Evolutionary conservation across 1,140 invertebrate genomes (phyloP), one percentile per base, ranked within the genome.

Genomic region (Eueides isabella): DNA sequence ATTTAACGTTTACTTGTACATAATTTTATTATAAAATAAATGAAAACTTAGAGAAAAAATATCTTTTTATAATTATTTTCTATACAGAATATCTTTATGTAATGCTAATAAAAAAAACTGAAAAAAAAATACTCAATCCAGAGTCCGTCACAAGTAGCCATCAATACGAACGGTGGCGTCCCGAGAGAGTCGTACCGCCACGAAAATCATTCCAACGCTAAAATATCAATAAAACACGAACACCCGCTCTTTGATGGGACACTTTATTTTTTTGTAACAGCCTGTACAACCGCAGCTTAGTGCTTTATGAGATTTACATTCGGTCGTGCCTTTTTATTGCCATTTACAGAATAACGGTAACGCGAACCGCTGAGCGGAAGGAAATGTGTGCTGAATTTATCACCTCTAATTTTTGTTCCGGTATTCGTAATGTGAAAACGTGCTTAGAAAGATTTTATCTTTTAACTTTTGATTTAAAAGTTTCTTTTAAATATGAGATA

Each of bases 181-280:
- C 83, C 89, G 71, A 26, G 90, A 88, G 90, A 82, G 81, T 81
- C 86, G 82, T 91, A 87, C 81, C 81, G 83, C 85, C 82, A 84
- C 88, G 80, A 86, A 92, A 92, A 92, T 92, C 89, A 92, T 92
- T 91, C 89, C 85, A 70, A 75, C 80, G 85, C 86, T 90, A 90
- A 92, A 92, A 91, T 92, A 92, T 92, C 91, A 92, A 92, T 92
- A 92, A 92, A 91, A 92, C 83, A 91, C 88, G 87, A 89, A 85
- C 82, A 78, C 78, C 78, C 80, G 86, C 82, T 83, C 83, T 87
- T 89, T 86, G 84, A 90, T 89, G 89, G 87, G 89, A 92, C 91
- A 92, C 82, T 91, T 91, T 88, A 86, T 86, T 86, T 89, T 86
- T 88, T 90, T 82, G 80, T 87, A 90, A 76, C 80, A 66, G 82